Base-by-base conservation (phyloP, 2,888 invertebrate species). In the Onchidella celtica region DNA sequence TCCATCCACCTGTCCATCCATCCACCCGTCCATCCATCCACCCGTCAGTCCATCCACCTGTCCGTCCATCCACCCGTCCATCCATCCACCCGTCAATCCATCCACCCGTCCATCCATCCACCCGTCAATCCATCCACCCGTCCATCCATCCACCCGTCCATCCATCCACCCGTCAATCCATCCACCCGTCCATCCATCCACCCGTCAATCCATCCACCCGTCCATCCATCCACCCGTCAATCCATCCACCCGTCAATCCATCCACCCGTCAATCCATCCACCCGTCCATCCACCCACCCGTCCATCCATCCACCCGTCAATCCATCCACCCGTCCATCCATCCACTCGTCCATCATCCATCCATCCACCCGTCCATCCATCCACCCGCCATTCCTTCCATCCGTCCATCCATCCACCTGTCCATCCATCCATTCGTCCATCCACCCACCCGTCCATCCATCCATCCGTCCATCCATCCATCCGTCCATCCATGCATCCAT, bases 1-100 rank as follows among this genome's bases (percentile, higher is more conserved):
- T 36, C 40, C 21, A n/a, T 61, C 32, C 38, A 38, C 1, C 59
- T 34, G 21, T 17, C 34, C 34, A 59, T 34, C 63, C 63, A 63
- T 61, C 63, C 24, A 38, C 27, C 40, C n/a, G 6, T 61, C 75
- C 27, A 63, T 59, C 63, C 55, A 27, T 11, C n/a, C 59, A 59
- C 59, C 32, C 17, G 86, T 83, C 81, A 90, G 89, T 87, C 87
- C 83, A 55, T 93, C 90, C 59, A 94, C 93, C 9, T 95, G 89
- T 82, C 95, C 94, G 66, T 94, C 92, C 29, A 95, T 94, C 93
- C 95, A 94, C 38, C 95, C 95, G 82, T 93, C 93, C 94, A 47
- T 47, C 47, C 47, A 47, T 47, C 47, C 47, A 47, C 17, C 47
- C 47, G 17, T 47, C 47, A 6, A 47, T 47, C 17, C 47, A 47